Evolutionary conservation across 23 tunicate species (phyloP).

Genomic region (Ciona savignyi): DNA sequence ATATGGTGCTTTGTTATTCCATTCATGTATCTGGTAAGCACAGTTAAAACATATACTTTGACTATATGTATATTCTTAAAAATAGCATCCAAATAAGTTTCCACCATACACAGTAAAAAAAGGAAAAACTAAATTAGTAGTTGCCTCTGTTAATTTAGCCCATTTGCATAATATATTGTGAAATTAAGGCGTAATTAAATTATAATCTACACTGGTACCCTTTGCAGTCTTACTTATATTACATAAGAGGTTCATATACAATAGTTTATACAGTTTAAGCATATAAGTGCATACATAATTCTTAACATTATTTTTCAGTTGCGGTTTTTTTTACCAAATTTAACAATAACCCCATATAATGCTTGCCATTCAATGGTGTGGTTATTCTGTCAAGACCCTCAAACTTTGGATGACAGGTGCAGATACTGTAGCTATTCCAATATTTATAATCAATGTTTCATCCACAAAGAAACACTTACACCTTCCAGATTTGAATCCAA

Average conservation of each 20-base stretch:
- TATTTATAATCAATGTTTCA: constrained; percentile 21
- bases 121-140: background rate
- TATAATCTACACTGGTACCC: no score
- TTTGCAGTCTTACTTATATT: no score
- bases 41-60: background rate
- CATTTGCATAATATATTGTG: no score
- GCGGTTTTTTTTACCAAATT: constrained; percentile 18
- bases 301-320: no score
- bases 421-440: constrained; percentile 35
- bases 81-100: background rate
- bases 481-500: constrained; percentile 4
- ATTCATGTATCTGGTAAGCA: constrained; percentile 51
- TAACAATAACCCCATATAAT: constrained; percentile 46
- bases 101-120: background rate
- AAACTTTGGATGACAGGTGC: constrained; percentile 3
- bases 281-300: no score
- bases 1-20: constrained; percentile 43
- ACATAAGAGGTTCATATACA: no score
- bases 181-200: no score
- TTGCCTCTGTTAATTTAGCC: no score
- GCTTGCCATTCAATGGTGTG: constrained; percentile 50
- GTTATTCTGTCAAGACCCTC: constrained; percentile 23
- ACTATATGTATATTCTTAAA: background rate
- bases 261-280: no score
- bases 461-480: constrained; percentile 8